Base-by-base conservation (phyloP, 2,888 invertebrate species). In the Osmoderma eremita region DNA sequence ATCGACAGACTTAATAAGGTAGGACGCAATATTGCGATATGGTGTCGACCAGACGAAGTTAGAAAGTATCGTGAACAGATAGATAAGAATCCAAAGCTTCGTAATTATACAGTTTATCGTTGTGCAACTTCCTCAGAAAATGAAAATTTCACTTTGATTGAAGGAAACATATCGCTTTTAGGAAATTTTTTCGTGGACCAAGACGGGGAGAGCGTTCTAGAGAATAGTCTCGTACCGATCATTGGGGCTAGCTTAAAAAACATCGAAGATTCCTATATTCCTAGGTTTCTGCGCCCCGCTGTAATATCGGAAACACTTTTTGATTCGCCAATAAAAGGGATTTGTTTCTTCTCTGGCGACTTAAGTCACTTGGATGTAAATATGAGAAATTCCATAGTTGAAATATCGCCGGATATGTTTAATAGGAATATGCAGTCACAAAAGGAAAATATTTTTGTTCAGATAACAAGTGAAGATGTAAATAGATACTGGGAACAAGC, bases 261-360 rank as follows among this genome's bases (percentile, higher is more conserved):
- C 6, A 50, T 13, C 24, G 22, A 50, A 12, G 13, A 15, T 13
- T 3, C 3, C n/a, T 24, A 50, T 30, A 30, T 50, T n/a, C 30
- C n/a, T 13, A 50, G 50, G 8, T 24, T 30, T 15, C 13, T 50
- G 4, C 24, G 24, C n/a, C 10, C 24, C 1, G 50, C 30, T 6
- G 30, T 30, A 6, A 22, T 30, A n/a, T n/a, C 5, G 1, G 13
- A 13, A 13, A 1, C n/a, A 1, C 13, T 24, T 24, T 50, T 50
- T 2, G 30, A 22, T 13, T 50, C 30, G 15, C 12, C 15, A 15
- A 20, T 1, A 6, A 49, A 20, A 20, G 18, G 15, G 13, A 24
- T 50, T 15, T 50, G 22, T 22, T 50, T 50, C 24, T 50, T 50
- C 3, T 50, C 50, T 5, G 50, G 30, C n/a, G 50, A 50, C n/a